Evolutionary conservation across 2,888 invertebrate genomes (phyloP).

Genomic region (Abrostola tripartita): DNA sequence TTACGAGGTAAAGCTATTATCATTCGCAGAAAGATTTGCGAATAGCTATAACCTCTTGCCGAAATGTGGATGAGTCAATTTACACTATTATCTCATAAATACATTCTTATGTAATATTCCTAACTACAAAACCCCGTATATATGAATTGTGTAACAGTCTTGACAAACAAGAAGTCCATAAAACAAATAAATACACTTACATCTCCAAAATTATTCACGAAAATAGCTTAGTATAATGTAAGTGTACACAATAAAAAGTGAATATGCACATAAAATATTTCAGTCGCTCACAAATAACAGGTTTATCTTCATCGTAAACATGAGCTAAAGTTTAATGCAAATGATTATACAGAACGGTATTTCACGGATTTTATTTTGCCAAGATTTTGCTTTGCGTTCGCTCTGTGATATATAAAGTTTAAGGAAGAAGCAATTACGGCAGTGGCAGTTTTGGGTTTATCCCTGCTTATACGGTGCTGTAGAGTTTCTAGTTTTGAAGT

Average conservation of each 20-base stretch:
- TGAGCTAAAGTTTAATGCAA: constrained; percentile 56
- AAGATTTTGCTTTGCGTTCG: constrained; percentile 41
- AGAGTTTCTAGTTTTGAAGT: no score
- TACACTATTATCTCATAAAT: no score
- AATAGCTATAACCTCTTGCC: no score
- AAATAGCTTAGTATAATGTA: constrained; percentile 48
- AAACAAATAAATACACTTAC: constrained; percentile 22
- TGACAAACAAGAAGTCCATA: background rate
- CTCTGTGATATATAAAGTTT: constrained; percentile 30
- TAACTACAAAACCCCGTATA: no score
- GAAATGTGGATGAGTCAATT: no score
- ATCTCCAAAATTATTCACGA: constrained; percentile 23
- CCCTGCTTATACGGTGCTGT: background rate
- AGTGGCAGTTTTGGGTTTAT: constrained; percentile 4
- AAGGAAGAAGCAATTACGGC: constrained; percentile 9
- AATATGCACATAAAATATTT: constrained; percentile 60
- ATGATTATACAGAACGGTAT: constrained; percentile 48
- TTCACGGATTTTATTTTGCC: constrained; percentile 45
- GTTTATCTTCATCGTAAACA: constrained; percentile 62
- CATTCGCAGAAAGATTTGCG: no score
- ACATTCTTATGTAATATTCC: no score
- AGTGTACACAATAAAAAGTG: constrained; percentile 53
- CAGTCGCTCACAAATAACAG: constrained; percentile 56
- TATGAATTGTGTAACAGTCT: background rate
- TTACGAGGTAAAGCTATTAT: no score